Percentiles rank a stretch among this genome's conserved stretches.
These are phyloP conservation scores for Drosophila cardini DNA, from an alignment of 1,140 invertebrate species.

Conservation along the genomic window DNA sequence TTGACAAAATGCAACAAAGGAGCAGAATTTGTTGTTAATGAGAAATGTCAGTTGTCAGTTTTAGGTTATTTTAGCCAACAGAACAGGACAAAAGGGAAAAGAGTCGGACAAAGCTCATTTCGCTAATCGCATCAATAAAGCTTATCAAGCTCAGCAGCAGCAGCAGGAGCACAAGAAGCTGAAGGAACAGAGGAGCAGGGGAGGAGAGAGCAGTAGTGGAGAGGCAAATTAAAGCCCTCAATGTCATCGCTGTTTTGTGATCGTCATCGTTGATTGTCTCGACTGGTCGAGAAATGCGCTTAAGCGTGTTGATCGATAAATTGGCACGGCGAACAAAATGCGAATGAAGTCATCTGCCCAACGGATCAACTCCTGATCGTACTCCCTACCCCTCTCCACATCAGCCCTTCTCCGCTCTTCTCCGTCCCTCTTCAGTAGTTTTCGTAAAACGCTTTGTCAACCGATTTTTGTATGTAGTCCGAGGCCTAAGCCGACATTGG, in stretches of 20 bases:
- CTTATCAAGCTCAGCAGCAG: slow-evolving; percentile 68
- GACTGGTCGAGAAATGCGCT: slow-evolving; percentile 68
- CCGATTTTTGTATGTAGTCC: slow-evolving; percentile 76
- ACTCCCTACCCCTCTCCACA: background rate
- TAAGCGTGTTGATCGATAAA: slow-evolving; percentile 82
- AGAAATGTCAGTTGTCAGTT: slow-evolving; percentile 79
- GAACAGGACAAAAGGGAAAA: slow-evolving; percentile 2
- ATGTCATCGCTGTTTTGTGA: slow-evolving; percentile 48
- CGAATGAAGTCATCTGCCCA: slow-evolving; percentile 76
- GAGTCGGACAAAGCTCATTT: slow-evolving; percentile 70
- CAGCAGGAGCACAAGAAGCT: background rate
- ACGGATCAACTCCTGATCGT: slow-evolving; percentile 7
- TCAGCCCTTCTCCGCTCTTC: background rate
- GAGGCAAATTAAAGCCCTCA: slow-evolving; percentile 62
- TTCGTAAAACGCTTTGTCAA: slow-evolving; percentile 72
- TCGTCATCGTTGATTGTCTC: slow-evolving; percentile 35
- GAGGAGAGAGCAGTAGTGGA: background rate
- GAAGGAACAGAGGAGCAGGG: too few species aligned
- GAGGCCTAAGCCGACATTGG: slow-evolving; percentile 71
- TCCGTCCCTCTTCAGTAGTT: slow-evolving; percentile 1
- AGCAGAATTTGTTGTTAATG: slow-evolving; percentile 62
- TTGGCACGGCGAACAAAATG: slow-evolving; percentile 74
- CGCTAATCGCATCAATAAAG: slow-evolving; percentile 82
- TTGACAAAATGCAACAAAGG: slow-evolving; percentile 73
- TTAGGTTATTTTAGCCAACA: slow-evolving; percentile 38